Base-by-base conservation (phyloP, 35 echinoderm and acorn worm genomes). In the Ptychodera flava region DNA sequence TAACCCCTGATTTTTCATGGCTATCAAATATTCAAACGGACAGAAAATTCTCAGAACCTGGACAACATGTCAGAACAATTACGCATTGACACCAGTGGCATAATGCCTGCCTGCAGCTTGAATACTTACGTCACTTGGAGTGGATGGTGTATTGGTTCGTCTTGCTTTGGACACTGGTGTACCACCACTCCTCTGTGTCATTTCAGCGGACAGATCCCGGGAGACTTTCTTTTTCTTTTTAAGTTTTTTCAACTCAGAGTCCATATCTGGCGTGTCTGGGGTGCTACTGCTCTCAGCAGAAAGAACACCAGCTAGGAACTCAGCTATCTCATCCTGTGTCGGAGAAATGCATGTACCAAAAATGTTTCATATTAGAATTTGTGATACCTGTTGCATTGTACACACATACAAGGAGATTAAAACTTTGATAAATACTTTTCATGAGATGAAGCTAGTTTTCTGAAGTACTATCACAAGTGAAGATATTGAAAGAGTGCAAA, bases 241-340 rank as follows among this genome's bases (percentile, higher is more conserved):
- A 64, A 64, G 45, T 64, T 64, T 64, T 22, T 64, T 64, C 45
- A 64, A 64, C 6, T 64, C 45, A 12, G 45, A 64, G 45, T 64
- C 45, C 6, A 12, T 64, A 22, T 64, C 45, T 64, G 45, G 45
- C 22, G 45, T 64, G 22, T 64, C 45, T 12, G 45, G 45, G 22
- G 45, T 22, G 22, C 2, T 32, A 22, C 36, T 31, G 29, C 34
- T 32, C 1, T 82, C 80, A 0, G 89, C 64, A 27, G 95, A 86
- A 1, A 97, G 80, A 1, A 93, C 89, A 29, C 36, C 79, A 75
- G 80, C 83, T 1, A 97, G 87, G 78, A 93, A 97, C 31, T 97
- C 95, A 77, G 82, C 85, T 34, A 97, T 91, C 91, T 97, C 95
- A 90, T 97, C 95, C 95, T 97, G 83, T 29, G 79, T 75, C n/a